These are phyloP conservation scores for Chaitophorus viminalis DNA, from an alignment of 2,888 invertebrate species.

Conservation along the genomic window DNA sequence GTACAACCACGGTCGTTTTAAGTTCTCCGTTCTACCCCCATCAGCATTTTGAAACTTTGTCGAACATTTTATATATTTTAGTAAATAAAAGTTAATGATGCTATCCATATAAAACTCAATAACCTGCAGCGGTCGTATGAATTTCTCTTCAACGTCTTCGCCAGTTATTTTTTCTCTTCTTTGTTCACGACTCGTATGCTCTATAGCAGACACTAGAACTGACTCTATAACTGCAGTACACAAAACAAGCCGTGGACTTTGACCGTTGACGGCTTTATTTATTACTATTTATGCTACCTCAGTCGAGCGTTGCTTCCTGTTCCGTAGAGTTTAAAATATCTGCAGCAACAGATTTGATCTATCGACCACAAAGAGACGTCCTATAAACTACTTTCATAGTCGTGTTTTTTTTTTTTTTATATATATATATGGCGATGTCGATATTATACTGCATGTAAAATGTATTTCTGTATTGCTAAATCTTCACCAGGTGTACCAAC, in stretches of 20 bases:
- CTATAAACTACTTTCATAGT: conserved; percentile 24
- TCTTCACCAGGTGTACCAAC: conserved; percentile 36
- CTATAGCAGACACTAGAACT: background rate
- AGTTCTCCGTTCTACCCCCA: background rate
- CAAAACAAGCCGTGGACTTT: background rate
- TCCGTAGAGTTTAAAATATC: conserved; percentile 24
- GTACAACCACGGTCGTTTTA: background rate
- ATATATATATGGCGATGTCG: background rate
- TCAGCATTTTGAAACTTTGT: conserved; percentile 17
- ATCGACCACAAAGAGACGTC: conserved; percentile 21
- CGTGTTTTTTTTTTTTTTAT: background rate
- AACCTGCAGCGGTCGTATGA: conserved; percentile 12
- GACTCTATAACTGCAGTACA: too few relatives aligned
- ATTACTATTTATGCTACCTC: conserved; percentile 31
- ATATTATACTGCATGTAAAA: conserved; percentile 35
- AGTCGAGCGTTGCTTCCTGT: conserved; percentile 47
- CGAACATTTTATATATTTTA: background rate
- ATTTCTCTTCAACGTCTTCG: conserved; percentile 9
- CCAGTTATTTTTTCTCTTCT: background rate
- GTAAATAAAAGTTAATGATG: conserved; percentile 2
- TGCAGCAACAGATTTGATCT: conserved; percentile 29
- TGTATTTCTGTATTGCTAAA: conserved; percentile 23
- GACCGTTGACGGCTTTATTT: conserved; percentile 23
- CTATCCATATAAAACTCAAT: conserved; percentile 1
- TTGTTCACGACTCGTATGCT: too few relatives aligned